Evolutionary conservation across 2,888 invertebrate species (phyloP).

Genomic region (Terebella lapidaria): DNA sequence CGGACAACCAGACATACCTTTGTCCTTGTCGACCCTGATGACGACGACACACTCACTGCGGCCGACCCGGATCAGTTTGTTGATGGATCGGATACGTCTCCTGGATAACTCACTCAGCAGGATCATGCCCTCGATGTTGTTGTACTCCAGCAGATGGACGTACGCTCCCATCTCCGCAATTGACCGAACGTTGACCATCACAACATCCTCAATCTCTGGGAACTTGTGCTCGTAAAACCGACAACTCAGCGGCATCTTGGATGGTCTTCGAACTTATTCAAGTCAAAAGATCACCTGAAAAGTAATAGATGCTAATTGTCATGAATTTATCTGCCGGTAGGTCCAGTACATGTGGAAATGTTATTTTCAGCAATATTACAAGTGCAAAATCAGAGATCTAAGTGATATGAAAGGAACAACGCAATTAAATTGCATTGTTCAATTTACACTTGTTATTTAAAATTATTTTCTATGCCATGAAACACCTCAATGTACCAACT

Average conservation of each 20-base stretch:
- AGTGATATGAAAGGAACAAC: too few relatives aligned
- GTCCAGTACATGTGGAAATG: too few relatives aligned
- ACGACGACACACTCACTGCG: constrained; percentile 99
- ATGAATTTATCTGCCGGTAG: too few relatives aligned
- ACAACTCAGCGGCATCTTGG: constrained; percentile 46
- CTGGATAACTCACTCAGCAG: constrained; percentile 94
- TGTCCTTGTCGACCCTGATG: constrained; percentile 97
- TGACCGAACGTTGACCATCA: constrained; percentile 94
- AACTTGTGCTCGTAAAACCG: constrained; percentile 29
- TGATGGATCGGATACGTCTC: constrained; percentile 97
- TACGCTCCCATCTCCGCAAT: constrained; percentile 99
- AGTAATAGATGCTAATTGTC: too few relatives aligned
- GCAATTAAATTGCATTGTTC: too few relatives aligned
- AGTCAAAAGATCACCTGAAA: too few relatives aligned
- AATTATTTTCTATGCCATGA: too few relatives aligned
- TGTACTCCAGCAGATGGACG: constrained; percentile 94
- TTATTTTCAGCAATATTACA: too few relatives aligned
- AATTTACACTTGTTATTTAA: too few relatives aligned
- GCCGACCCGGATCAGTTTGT: constrained; percentile 96
- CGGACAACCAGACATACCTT: constrained; percentile 63
- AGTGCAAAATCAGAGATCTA: too few relatives aligned
- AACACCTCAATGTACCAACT: too few relatives aligned
- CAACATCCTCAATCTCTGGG: constrained; percentile 81
- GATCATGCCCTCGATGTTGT: constrained; percentile 98
- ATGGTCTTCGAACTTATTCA: too few relatives aligned